Percentiles rank a stretch among this genome's conserved stretches.
Evolutionary conservation across 2,888 invertebrate species (phyloP).

Genomic region (Romanomermis culicivorax): DNA sequence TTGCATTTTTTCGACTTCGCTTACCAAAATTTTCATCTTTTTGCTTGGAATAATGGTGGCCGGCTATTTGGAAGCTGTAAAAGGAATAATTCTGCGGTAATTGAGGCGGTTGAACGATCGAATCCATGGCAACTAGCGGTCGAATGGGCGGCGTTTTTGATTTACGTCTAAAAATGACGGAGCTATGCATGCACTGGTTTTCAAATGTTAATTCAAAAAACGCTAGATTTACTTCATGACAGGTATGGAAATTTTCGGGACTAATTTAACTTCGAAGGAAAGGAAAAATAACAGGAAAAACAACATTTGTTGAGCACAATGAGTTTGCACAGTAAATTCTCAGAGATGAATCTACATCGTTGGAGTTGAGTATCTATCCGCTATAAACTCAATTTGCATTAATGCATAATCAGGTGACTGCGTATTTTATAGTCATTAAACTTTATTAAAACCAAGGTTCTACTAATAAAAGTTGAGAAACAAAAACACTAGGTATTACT

Average conservation of each 20-base stretch:
- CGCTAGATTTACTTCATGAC: too few species aligned
- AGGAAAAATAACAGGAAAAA: neutral
- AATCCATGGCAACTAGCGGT: too few species aligned
- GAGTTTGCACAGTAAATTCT: neutral
- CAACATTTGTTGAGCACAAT: neutral
- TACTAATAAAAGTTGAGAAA: neutral
- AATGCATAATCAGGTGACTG: neutral
- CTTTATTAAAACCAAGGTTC: neutral
- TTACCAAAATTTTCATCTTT: neutral
- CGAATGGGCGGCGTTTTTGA: too few species aligned
- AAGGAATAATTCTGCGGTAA: neutral
- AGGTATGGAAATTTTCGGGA: neutral
- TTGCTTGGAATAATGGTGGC: neutral
- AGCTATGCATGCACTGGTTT: neutral
- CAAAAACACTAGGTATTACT: too few species aligned
- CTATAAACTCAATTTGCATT: neutral
- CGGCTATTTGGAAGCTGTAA: neutral
- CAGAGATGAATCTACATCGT: neutral
- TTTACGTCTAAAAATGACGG: too few species aligned
- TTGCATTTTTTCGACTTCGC: too few species aligned
- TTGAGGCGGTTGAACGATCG: too few species aligned
- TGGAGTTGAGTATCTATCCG: neutral
- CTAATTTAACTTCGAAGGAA: neutral
- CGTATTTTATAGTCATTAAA: neutral
- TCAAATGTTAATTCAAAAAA: neutral